Base-by-base conservation (phyloP, 2,113 vertebrate species). In the Scopus umbretta region DNA sequence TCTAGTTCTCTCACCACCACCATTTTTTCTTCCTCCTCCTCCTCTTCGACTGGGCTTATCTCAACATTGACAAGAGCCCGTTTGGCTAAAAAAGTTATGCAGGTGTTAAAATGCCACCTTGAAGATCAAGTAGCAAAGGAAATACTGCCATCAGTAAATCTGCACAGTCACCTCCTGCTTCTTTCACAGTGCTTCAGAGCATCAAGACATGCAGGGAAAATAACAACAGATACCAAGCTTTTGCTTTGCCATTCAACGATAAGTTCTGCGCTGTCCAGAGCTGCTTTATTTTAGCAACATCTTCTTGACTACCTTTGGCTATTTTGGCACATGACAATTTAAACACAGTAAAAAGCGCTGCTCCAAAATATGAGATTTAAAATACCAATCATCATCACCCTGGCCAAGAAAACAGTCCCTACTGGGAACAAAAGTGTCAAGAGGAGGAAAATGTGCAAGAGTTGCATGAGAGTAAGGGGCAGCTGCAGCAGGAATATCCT, bases 21-120 rank as follows among this genome's bases (percentile, higher is more conserved):
- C 81, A 66, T 58, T 76, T 80, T 73, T 43, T 86, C 83, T 86
- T 93, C 88, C 76, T 96, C 91, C 49, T 50, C 49, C 72, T 97
- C 93, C 84, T 97, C 96, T 95, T 97, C 94, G 80, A 78, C 7
- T 70, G 56, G 66, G 68, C 62, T 96, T 96, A 97, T 92, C 78
- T 88, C 97, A 96, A 84, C 68, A 78, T 16, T 88, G 94, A 86
- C 97, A 95, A 94, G 91, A 87, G 85, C 83, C 90, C 3, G 56
- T 95, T 84, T 90, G 67, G 93, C 96, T 97, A 97, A 94, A 96
- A 97, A 93, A 95, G 89, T 96, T 74, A 95, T 0, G 83, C 27
- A 93, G 7, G 78, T 55, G 75, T 95, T 93, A 96, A 95, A 96
- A 94, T 22, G 85, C 74, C 82, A 75, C 92, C 80, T 86, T n/a